Evolutionary conservation across 2,797 vertebrate species (phyloP), one percentile per base, ranked within the genome.

Genomic region (Lacerta viridis): DNA sequence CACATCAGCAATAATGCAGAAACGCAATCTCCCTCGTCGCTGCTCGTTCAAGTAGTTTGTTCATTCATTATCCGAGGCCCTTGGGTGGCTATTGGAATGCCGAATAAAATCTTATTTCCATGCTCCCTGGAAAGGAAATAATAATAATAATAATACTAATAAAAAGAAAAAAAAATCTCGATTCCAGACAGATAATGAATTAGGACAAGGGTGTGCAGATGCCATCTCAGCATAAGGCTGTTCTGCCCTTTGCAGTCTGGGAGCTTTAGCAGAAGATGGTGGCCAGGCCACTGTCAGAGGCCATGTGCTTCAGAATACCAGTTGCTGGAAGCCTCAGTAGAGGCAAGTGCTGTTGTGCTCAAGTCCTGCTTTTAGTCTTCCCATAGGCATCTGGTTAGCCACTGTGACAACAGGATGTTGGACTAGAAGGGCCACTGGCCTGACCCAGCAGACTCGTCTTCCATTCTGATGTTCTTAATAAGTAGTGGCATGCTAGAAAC

Each of bases 1-100:
- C 94, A 80, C 83, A 87, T 94, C 94, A 95, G 93, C 94, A 95
- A 94, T 92, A 95, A 94, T 93, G 87, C 87, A 90, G 91, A 92
- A 92, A 46, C 0, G 3, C 89, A 91, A 29, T 90, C 88, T 91
- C 94, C 90, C 80, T 76, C 78, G 90, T 90, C 89, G n/a, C 92
- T 83, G 13, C 61, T 89, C 72, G 90, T 89, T 50, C 89, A 91
- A 91, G 80, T 80, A 29, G 87, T 92, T 93, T 89, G 55, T 86
- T 71, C 85, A 88, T 75, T 86, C 92, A 93, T 92, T 91, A 90
- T 92, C 80, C 86, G 76, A 3, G 50, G 85, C 13, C 29, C 41
- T 94, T 86, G 41, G 68, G 74, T 66, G 17, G n/a, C 68, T 89
- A 4, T 80, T 82, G 83, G 82, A 92, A 93, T 90, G 33, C 79